phyloP scores from a whole-genome alignment of 2,888 invertebrate genomes.

The Orgyia antiqua region DNA sequence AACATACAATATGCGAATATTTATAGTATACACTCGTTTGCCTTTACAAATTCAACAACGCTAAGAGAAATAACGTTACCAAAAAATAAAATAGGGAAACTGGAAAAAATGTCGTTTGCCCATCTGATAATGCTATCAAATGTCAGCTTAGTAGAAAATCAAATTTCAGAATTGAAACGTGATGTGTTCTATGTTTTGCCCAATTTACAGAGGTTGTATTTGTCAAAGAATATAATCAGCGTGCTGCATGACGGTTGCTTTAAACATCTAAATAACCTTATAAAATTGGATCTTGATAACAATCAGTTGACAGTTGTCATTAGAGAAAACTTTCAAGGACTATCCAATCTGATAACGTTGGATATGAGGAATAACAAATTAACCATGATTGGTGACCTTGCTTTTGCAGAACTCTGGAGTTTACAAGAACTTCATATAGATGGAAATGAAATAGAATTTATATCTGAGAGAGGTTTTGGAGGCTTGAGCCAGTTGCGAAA shows the following conservation, averaged over 20 bases:
- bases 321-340: conserved; percentile 86
- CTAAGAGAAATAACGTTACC: conserved; percentile 83
- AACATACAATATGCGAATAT: conserved; percentile 86
- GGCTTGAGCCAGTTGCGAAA: conserved; percentile 85
- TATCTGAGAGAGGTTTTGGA: conserved; percentile 86
- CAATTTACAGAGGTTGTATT: conserved; percentile 83
- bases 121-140: conserved; percentile 84
- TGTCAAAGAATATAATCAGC: conserved; percentile 91
- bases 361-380: conserved; percentile 87
- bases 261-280: conserved; percentile 83
- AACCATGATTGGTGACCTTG: conserved; percentile 88
- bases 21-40: conserved; percentile 82
- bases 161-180: conserved; percentile 84
- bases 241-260: conserved; percentile 92
- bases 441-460: conserved; percentile 84
- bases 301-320: conserved; percentile 87
- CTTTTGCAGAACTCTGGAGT: conserved; percentile 88
- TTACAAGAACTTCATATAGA: conserved; percentile 84
- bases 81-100: conserved; percentile 83
- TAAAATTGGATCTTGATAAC: conserved; percentile 87
- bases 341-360: conserved; percentile 84
- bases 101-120: conserved; percentile 85
- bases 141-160: conserved; percentile 86
- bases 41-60: conserved; percentile 85
- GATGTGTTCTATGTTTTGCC: conserved; percentile 88